Evolutionary conservation across 2,797 vertebrate genomes (phyloP), one percentile per base, ranked within the genome.

Genomic region (Centropyge bicolor): DNA sequence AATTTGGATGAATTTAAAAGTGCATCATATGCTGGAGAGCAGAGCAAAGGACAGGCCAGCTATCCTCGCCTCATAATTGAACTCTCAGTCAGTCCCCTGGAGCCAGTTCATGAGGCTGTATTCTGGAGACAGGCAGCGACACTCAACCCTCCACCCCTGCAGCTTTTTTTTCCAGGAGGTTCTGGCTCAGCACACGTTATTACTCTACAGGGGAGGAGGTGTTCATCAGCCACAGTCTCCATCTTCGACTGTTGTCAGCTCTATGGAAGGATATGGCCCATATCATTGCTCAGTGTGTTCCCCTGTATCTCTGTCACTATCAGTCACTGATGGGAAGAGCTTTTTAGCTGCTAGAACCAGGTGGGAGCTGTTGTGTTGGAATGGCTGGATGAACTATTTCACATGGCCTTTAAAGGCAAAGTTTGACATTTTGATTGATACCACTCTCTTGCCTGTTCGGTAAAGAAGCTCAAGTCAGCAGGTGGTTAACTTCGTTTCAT

Each of bases 151-250:
- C 61, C 59, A 45, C 17, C 73, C 70, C 81, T 51, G 35, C 69
- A 66, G 70, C 48, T 61, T 80, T 82, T 80, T 82, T 48, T 63
- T 55, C 80, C 62, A 55, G 31, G 8, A 63, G 74, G 87, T 90
- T 92, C 83, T 87, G 87, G 82, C 86, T 92, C 84, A 88, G 80
- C 61, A 86, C 78, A 84, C 20, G 12, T 91, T 90, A 91, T 93
- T 90, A 89, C 86, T 88, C 78, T 59, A 67, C 76, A 78, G 82
- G 66, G 80, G 75, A 78, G 78, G 86, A 82, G 80, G 79, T 87
- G 84, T 86, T 89, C 88, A 90, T 88, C 84, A 87, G 90, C 86
- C 74, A 70, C 70, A 63, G 74, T 76, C 87, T 84, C 81, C 76
- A 87, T 89, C 80, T 87, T 68, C 77, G 81, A 88, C 79, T 82